These are phyloP conservation scores for Rhizomys pruinosus DNA, from an alignment of 2,113 vertebrate species.

Conservation along the genomic window DNA sequence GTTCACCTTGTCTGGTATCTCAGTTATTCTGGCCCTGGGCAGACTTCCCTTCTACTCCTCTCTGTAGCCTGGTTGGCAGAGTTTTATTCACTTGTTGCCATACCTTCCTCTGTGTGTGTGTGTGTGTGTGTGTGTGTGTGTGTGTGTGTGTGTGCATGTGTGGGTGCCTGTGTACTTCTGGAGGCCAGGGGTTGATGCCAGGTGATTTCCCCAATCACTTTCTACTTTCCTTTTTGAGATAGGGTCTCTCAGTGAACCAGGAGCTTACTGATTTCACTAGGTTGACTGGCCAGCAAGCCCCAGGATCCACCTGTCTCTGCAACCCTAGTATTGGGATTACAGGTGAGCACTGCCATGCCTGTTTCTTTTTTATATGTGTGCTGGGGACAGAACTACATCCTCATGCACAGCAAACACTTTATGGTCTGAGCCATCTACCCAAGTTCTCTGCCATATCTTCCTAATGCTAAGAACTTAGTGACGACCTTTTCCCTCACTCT, in stretches of 20 bases:
- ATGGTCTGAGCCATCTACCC: not conserved
- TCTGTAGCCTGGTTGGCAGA: not conserved
- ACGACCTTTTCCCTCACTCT: not conserved
- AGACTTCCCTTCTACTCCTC: not conserved
- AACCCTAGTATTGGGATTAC: not conserved
- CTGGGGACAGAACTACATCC: not conserved
- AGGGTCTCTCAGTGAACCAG: not conserved
- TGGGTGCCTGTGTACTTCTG: no score
- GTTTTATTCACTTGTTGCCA: not conserved
- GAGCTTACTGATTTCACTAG: not conserved
- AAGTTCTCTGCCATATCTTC: not conserved
- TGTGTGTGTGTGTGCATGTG: not conserved
- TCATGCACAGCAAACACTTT: no score
- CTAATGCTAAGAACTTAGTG: not conserved
- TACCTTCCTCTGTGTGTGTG: not conserved
- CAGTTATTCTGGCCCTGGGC: not conserved
- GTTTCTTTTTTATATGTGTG: not conserved
- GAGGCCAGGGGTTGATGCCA: no score
- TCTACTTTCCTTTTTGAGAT: not conserved
- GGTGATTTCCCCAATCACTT: no score
- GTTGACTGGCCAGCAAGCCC: not conserved
- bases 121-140: not conserved
- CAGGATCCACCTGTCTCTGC: not conserved
- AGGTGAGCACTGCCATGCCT: not conserved
- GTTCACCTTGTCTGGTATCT: not conserved